Evolutionary conservation across 2,888 invertebrate species (phyloP).

Genomic region (Troglohyphantes excavatus): DNA sequence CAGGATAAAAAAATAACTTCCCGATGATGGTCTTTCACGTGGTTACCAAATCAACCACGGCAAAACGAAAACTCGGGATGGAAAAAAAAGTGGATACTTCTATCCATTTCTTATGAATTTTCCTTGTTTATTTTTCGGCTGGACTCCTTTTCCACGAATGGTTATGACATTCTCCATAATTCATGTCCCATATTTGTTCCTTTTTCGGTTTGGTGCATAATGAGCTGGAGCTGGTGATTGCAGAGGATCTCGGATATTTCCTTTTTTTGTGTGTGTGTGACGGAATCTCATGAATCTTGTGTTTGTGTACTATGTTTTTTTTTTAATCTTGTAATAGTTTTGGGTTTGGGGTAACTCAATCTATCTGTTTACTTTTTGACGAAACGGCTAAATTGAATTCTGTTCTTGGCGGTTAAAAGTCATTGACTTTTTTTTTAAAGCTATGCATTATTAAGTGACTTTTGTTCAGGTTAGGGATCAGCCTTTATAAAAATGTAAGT

Average conservation of each 20-base stretch:
- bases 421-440: too few species aligned
- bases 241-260: neutral
- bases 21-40: neutral
- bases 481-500: too few species aligned
- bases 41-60: neutral
- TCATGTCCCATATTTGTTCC: slow-evolving; percentile 36
- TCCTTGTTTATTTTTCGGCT: slow-evolving; percentile 36
- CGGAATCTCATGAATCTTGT: slow-evolving; percentile 23
- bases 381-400: neutral
- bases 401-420: too few species aligned
- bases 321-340: neutral
- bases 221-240: slow-evolving; percentile 16
- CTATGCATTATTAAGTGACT: too few species aligned
- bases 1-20: neutral
- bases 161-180: slow-evolving; percentile 63
- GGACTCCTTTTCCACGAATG: slow-evolving; percentile 32
- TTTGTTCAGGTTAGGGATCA: too few species aligned
- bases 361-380: neutral
- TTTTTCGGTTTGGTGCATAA: slow-evolving; percentile 35
- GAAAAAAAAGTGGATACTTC: slow-evolving; percentile 6
- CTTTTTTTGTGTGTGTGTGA: neutral
- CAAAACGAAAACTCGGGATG: neutral
- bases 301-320: neutral
- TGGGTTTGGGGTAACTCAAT: neutral
- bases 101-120: neutral